Evolutionary conservation across 2,888 invertebrate genomes (phyloP).

Genomic region (Cryptus armator): DNA sequence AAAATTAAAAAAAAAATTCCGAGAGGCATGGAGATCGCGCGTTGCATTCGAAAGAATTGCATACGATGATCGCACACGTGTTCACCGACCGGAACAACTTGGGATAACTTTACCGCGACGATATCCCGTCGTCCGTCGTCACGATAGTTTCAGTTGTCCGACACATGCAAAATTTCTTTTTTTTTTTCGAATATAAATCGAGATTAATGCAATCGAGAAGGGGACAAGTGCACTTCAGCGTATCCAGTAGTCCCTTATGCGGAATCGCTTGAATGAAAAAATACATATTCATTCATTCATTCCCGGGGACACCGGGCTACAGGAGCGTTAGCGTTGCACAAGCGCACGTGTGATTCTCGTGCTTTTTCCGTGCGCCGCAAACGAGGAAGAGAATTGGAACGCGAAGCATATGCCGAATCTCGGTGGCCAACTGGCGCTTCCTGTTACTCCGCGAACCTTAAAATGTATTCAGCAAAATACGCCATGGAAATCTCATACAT

Average conservation of each 20-base stretch:
- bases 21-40: too few species aligned
- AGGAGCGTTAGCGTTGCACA: conserved; percentile 19
- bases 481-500: conserved; percentile 72
- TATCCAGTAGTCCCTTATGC: not conserved
- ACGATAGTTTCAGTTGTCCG: conserved; percentile 26
- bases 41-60: too few species aligned
- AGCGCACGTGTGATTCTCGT: conserved; percentile 40
- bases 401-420: conserved; percentile 79
- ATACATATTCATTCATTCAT: conserved; percentile 78
- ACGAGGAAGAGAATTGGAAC: conserved; percentile 38
- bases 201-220: conserved; percentile 5
- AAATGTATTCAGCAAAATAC: conserved; percentile 77
- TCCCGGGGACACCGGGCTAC: conserved; percentile 47
- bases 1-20: conserved; percentile 18
- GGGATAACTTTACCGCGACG: not conserved
- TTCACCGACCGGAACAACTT: not conserved
- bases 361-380: conserved; percentile 18
- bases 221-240: conserved; percentile 16
- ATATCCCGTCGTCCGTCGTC: conserved; percentile 33
- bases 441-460: conserved; percentile 78
- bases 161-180: not conserved
- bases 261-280: conserved; percentile 50
- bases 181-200: not conserved
- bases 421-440: conserved; percentile 81
- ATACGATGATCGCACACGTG: too few species aligned